Conservation (phyloP, 35 echinoderm and acorn worm species). For the Chiridota heheva region DNA sequence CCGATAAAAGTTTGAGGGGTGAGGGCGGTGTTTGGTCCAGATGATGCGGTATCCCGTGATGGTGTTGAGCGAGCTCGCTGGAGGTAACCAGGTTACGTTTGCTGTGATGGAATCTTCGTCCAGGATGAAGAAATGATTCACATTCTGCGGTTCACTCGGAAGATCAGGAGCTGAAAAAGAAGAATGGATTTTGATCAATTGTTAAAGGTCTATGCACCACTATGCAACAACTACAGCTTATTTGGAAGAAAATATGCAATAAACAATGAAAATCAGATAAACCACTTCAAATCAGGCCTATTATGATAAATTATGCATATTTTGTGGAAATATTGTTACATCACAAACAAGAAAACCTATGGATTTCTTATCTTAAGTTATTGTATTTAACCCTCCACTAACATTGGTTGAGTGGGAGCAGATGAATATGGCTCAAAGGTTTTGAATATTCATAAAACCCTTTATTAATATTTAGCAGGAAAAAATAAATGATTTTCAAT, state of each 20-base stretch:
- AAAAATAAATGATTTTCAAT: background rate
- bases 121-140: slow-evolving; percentile 47
- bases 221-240: too few relatives aligned
- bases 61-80: slow-evolving; percentile 5
- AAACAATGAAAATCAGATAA: background rate
- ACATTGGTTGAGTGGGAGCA: too few relatives aligned
- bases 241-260: slow-evolving; percentile 1
- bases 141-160: slow-evolving; percentile 63
- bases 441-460: too few relatives aligned
- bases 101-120: slow-evolving; percentile 39
- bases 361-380: too few relatives aligned
- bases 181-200: too few relatives aligned
- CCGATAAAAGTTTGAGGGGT: slow-evolving; percentile 9
- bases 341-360: too few relatives aligned
- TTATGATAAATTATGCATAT: background rate
- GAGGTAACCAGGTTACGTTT: slow-evolving; percentile 62
- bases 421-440: too few relatives aligned
- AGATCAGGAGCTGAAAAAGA: slow-evolving; percentile 83
- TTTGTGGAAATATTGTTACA: too few relatives aligned
- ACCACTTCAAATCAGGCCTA: background rate
- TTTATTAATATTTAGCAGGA: too few relatives aligned
- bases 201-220: too few relatives aligned
- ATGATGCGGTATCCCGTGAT: slow-evolving; percentile 74
- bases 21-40: slow-evolving; percentile 45
- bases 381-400: too few relatives aligned